Base-by-base conservation (phyloP, 2,888 invertebrate species). In the Drosophila basisetae region DNA sequence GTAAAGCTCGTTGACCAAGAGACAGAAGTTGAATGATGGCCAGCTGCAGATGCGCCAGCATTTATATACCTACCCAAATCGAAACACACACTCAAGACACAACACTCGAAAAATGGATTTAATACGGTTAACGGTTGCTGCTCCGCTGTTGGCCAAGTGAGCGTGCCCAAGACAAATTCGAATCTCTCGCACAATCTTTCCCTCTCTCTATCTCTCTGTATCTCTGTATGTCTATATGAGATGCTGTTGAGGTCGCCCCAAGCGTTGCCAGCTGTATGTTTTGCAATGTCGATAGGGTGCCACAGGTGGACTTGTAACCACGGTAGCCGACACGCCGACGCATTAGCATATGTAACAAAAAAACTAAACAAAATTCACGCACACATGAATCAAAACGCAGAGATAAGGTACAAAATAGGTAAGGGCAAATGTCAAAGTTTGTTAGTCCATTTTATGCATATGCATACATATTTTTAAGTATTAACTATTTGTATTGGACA, bases 231-330 rank as follows among this genome's bases (percentile, higher is more conserved):
- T 31, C 66, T 55, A 30, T 47, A 35, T 37, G 49, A 56, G 49
- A 52, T 66, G 82, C 58, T 66, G 84, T 61, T 68, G 58, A 72
- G 71, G 43, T 60, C 55, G 71, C 50, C 68, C 60, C 56, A 61
- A 61, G 52, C 60, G 63, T 60, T 62, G 67, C 58, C 55, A 60
- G 59, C 37, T 59, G 73, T 66, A 64, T 84, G 90, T 84, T 89
- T 89, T 78, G 85, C 90, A 89, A 85, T 89, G 80, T 73, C 84
- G 80, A 89, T 66, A 80, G 90, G 84, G 78, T 84, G 67, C 61
- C 49, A 39, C 65, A 52, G 56, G 37, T 41, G 28, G 30, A 31
- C 60, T 61, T 30, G 41, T 22, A 56, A 69, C 58, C 55, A 39
- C 64, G 22, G 66, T 59, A 59, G 73, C 68, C 58, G 61, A 72